Evolutionary conservation across 1,140 invertebrate genomes (phyloP).

Genomic region (Archegozetes longisetosus): DNA sequence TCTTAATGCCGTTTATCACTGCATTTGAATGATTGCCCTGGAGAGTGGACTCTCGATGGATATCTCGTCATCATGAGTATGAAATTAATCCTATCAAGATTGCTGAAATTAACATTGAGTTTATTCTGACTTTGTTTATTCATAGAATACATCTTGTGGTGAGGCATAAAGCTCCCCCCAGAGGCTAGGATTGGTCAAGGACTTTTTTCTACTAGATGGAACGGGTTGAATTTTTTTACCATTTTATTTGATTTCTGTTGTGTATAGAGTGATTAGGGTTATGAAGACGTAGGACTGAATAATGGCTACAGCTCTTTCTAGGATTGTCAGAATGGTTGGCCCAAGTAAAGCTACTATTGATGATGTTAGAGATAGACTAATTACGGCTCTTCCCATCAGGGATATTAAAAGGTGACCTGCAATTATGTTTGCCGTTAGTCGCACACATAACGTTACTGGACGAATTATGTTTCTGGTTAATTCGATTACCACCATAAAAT

Average conservation of each 20-base stretch:
- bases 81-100: constrained; percentile 33
- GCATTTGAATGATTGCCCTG: constrained; percentile 29
- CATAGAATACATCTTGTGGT: constrained; percentile 32
- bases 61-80: constrained; percentile 44
- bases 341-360: constrained; percentile 28
- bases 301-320: constrained; percentile 35
- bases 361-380: constrained; percentile 22
- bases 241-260: constrained; percentile 13
- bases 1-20: constrained; percentile 34
- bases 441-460: constrained; percentile 42
- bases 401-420: constrained; percentile 43
- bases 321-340: constrained; percentile 35
- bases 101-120: constrained; percentile 32
- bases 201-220: constrained; percentile 25
- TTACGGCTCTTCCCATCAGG: constrained; percentile 33
- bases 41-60: constrained; percentile 30
- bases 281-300: constrained; percentile 41
- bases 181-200: constrained; percentile 36
- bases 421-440: constrained; percentile 49
- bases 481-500: constrained; percentile 32
- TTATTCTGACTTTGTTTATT: constrained; percentile 32
- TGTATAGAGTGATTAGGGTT: constrained; percentile 3
- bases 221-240: constrained; percentile 2
- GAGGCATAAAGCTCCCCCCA: constrained; percentile 30
- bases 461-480: constrained; percentile 36